Base-by-base conservation (phyloP, 2,888 invertebrate species). In the Eilema caniola region DNA sequence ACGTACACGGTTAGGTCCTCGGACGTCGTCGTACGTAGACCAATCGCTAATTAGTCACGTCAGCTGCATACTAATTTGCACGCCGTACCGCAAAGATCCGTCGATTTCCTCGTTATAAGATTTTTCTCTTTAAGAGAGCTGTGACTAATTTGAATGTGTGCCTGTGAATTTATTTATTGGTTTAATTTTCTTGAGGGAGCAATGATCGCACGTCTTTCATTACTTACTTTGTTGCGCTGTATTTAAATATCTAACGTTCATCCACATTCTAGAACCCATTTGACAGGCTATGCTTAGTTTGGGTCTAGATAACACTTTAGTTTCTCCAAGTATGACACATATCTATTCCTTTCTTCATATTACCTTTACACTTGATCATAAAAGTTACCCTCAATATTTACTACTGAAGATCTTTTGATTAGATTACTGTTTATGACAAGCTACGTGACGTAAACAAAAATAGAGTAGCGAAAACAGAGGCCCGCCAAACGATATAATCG, bases 371-470 rank as follows among this genome's bases (percentile, higher is more conserved):
- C 69, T 76, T 67, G 60, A 74, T 65, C 65, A 72, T 77, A 77
- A 80, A 80, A 59, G 65, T 70, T 70, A 72, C 71, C 72, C 68
- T 73, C 59, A 71, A 74, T 53, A 53, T 53, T 53, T 76, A 31
- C 69, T 69, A 75, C 56, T 72, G 62, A 76, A 73, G 74, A 75
- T 77, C 73, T 71, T 72, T 77, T 77, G 77, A 78, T 80, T 75
- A 80, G 77, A 80, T 84, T 77, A 80, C 81, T 59, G 70, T 67
- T 73, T 78, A 80, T 73, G 75, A 71, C 74, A 73, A 79, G 71
- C 66, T 72, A 75, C 76, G 75, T 79, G 77, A 71, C 73, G 72
- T 77, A 73, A 81, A 79, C 80, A 79, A 79, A 79, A 79, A 77
- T 67, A 62, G 62, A 66, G 28, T 25, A 62, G 60, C 63, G 63